Percentiles rank a stretch among this genome's conserved stretches.
phyloP scores from a whole-genome alignment of 2,888 invertebrate genomes.

The Drosophila tanythrix region DNA sequence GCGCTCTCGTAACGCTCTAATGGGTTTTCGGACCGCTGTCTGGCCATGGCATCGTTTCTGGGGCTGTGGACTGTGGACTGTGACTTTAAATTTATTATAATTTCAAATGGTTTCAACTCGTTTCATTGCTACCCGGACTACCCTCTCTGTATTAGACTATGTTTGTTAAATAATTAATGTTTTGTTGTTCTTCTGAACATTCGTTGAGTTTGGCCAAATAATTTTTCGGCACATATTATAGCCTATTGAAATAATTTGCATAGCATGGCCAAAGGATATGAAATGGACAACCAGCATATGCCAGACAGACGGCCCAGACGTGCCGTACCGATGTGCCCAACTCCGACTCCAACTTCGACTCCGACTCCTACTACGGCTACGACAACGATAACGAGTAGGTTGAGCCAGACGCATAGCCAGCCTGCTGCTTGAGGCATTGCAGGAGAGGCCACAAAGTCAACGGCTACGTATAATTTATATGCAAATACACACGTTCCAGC shows the following conservation, averaged over 20 bases:
- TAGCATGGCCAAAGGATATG: conserved; percentile 74
- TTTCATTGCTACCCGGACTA: conserved; percentile 8
- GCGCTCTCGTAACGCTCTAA: conserved; percentile 58
- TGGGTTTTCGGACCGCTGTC: conserved; percentile 62
- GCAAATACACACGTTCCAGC: conserved; percentile 76
- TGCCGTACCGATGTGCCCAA: conserved; percentile 42
- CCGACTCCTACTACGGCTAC: not conserved
- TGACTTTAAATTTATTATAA: conserved; percentile 74
- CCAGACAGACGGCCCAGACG: conserved; percentile 43
- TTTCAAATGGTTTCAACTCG: conserved; percentile 60
- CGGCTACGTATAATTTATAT: conserved; percentile 78
- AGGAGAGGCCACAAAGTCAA: conserved; percentile 75
- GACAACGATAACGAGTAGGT: conserved; percentile 3
- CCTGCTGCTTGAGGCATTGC: conserved; percentile 72
- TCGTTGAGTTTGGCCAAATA: conserved; percentile 64
- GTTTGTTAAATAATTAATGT: conserved; percentile 76
- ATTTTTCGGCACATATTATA: conserved; percentile 76
- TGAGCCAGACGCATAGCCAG: conserved; percentile 43
- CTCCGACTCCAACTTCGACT: conserved; percentile 1
- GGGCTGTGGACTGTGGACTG: conserved; percentile 34
- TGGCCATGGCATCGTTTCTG: conserved; percentile 54
- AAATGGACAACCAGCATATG: conserved; percentile 75
- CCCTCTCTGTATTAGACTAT: conserved; percentile 14
- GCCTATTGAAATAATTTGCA: conserved; percentile 78
- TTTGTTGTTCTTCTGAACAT: conserved; percentile 69